Conservation (phyloP, 2,113 vertebrate genomes). For the Malurus alboscapulatus region DNA sequence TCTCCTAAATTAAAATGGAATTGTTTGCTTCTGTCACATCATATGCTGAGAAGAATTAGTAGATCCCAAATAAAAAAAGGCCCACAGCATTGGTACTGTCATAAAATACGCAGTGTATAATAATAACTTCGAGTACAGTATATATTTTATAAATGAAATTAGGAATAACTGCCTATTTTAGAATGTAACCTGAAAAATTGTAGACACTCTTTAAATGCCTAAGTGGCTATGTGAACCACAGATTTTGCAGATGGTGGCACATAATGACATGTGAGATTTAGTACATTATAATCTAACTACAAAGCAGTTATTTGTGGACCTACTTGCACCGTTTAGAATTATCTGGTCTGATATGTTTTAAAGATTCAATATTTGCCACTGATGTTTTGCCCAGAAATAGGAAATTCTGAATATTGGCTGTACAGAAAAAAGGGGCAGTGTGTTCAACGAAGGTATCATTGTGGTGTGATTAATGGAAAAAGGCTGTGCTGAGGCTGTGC, state of each 20-base stretch:
- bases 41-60: constrained; percentile 1
- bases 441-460: not conserved
- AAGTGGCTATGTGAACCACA: not conserved
- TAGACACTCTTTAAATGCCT: not conserved
- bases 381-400: not conserved
- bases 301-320: not conserved
- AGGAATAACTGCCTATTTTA: not conserved
- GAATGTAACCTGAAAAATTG: not conserved
- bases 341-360: not conserved
- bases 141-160: not conserved
- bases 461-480: not conserved
- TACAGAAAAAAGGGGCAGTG: not conserved
- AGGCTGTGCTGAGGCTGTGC: not conserved
- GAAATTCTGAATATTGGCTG: not conserved
- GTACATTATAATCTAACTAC: not conserved
- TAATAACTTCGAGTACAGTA: not conserved
- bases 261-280: not conserved
- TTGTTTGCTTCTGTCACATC: constrained; percentile 16
- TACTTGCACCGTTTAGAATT: not conserved
- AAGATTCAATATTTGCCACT: not conserved
- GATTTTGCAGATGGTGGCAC: not conserved
- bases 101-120: not conserved
- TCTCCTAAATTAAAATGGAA: constrained; percentile 41
- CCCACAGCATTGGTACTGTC: not conserved
- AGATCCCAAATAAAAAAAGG: not conserved